Percentiles rank a stretch among this genome's conserved stretches.
phyloP scores from a whole-genome alignment of 2,888 invertebrate genomes.

The Stictocephala bisonia region DNA sequence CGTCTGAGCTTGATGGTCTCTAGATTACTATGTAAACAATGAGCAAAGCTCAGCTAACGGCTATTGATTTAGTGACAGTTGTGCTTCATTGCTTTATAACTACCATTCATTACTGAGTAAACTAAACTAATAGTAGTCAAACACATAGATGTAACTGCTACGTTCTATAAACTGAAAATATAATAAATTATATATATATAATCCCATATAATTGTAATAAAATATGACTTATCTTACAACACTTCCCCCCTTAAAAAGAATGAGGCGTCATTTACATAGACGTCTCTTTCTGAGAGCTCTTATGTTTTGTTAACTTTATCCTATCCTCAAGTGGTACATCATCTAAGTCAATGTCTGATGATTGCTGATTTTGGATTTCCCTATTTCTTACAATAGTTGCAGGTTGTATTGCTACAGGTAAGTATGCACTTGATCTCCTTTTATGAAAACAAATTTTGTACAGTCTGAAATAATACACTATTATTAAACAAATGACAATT shows the following conservation, averaged over 20 bases:
- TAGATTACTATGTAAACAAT: too few relatives aligned
- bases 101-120: too few relatives aligned
- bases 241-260: constrained; percentile 25
- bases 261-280: constrained; percentile 1
- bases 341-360: constrained; percentile 1
- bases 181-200: too few relatives aligned
- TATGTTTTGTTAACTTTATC: neutral
- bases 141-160: too few relatives aligned
- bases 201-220: too few relatives aligned
- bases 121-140: too few relatives aligned
- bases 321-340: constrained; percentile 1
- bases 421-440: neutral
- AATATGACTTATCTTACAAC: constrained; percentile 8
- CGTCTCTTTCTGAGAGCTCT: neutral
- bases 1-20: too few relatives aligned
- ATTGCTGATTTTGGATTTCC: neutral
- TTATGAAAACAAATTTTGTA: neutral
- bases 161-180: too few relatives aligned
- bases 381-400: too few relatives aligned
- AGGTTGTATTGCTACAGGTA: neutral
- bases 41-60: too few relatives aligned
- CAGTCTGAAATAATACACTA: neutral
- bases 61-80: too few relatives aligned
- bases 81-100: too few relatives aligned
- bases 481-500: neutral